Percentiles rank a stretch among this genome's conserved stretches.
Evolutionary conservation across 2,888 invertebrate genomes (phyloP).

Genomic region (Parnassius mnemosyne): DNA sequence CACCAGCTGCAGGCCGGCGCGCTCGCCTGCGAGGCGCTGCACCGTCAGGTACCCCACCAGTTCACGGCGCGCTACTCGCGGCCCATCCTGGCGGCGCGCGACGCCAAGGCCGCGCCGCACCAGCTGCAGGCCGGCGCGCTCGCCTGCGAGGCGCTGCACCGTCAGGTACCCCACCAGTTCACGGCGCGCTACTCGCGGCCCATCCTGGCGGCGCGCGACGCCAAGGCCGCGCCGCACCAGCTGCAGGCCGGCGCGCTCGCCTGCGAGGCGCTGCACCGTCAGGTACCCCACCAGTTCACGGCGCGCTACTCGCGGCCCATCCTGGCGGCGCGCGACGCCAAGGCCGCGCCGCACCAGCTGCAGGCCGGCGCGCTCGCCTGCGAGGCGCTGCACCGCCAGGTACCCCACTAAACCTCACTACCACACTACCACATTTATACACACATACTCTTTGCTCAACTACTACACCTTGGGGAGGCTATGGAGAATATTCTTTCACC

Average conservation of each 20-base stretch:
- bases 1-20: conserved; percentile 84
- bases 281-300: conserved; percentile 77
- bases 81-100: too few relatives aligned
- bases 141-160: conserved; percentile 94
- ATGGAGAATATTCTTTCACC: too few relatives aligned
- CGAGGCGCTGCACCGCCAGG: conserved; percentile 93
- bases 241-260: conserved; percentile 90
- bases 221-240: conserved; percentile 86
- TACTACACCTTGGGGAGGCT: too few relatives aligned
- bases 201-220: too few relatives aligned
- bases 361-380: conserved; percentile 93
- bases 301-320: too few relatives aligned
- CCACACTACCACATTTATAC: too few relatives aligned
- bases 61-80: too few relatives aligned
- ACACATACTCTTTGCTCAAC: too few relatives aligned
- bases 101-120: conserved; percentile 89
- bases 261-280: conserved; percentile 93
- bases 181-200: too few relatives aligned
- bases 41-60: conserved; percentile 84
- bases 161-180: conserved; percentile 82
- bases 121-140: conserved; percentile 86
- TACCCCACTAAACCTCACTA: too few relatives aligned
- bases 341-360: conserved; percentile 83
- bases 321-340: conserved; percentile 94
- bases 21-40: conserved; percentile 94